Percentiles rank a stretch among this genome's conserved stretches.
Evolutionary conservation across 1,140 invertebrate species (phyloP).

Genomic region (Melanaphis sacchari): DNA sequence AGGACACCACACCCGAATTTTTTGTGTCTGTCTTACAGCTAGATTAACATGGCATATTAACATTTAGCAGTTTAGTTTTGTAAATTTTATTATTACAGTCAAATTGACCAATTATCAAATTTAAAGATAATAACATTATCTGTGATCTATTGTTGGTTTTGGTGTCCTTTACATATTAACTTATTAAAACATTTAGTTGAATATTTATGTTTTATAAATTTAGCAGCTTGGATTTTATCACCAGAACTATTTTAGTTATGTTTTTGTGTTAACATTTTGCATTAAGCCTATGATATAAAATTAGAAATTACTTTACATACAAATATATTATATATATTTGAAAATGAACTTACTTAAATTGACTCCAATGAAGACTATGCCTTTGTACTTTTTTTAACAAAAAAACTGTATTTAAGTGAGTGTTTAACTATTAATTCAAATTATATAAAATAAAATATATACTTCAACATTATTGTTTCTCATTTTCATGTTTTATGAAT

Average conservation of each 20-base stretch:
- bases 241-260: neutral
- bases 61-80: neutral
- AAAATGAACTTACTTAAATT: neutral
- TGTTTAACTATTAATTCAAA: neutral
- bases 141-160: neutral
- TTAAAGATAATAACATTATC: neutral
- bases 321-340: neutral
- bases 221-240: neutral
- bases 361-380: neutral
- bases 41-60: too few relatives aligned
- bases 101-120: neutral
- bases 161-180: neutral
- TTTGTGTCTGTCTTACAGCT: too few relatives aligned
- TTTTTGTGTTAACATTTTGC: neutral
- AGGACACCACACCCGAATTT: neutral
- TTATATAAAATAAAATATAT: neutral
- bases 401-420: neutral
- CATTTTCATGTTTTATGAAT: neutral
- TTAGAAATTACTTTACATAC: neutral
- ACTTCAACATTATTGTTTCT: neutral
- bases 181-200: neutral
- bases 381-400: constrained; percentile 16
- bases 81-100: neutral
- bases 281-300: neutral
- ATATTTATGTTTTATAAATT: neutral